phyloP scores from a whole-genome alignment of 23 tunicate genomes.

The Ascidia mentula region DNA sequence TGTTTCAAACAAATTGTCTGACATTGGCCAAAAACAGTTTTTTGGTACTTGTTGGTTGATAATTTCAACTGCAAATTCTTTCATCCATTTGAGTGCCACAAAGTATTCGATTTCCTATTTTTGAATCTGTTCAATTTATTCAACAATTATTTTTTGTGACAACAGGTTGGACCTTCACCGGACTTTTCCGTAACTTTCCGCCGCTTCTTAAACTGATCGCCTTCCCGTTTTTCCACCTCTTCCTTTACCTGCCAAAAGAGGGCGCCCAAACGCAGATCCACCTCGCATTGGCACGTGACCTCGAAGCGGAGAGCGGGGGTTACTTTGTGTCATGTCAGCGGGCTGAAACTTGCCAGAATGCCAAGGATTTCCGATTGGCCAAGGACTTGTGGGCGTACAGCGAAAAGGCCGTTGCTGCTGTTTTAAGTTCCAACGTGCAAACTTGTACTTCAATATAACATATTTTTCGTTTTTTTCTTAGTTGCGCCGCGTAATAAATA shows the following conservation, averaged over 20 bases:
- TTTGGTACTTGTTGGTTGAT: too few species aligned
- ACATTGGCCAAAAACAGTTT: too few species aligned
- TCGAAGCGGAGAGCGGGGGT: constrained; percentile 36
- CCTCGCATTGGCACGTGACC: constrained; percentile 32
- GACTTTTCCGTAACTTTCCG: constrained; percentile 61
- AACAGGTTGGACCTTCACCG: constrained; percentile 69
- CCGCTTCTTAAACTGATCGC: constrained; percentile 23
- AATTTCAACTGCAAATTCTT: too few species aligned
- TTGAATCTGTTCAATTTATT: too few species aligned
- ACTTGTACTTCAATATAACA: constrained; percentile 7
- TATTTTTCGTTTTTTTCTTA: not conserved
- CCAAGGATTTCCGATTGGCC: constrained; percentile 35
- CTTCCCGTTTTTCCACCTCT: constrained; percentile 55
- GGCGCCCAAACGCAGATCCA: constrained; percentile 82
- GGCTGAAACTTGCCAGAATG: constrained; percentile 19
- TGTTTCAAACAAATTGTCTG: too few species aligned
- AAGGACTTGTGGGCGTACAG: constrained; percentile 42
- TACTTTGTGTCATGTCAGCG: constrained; percentile 57
- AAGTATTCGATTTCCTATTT: too few species aligned
- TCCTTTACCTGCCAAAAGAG: constrained; percentile 48
- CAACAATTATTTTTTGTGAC: not conserved
- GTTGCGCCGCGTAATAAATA: too few species aligned
- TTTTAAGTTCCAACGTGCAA: not conserved
- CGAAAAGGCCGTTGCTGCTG: constrained; percentile 11
- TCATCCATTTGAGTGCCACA: too few species aligned